A percentile compares a stretch with the other conserved stretches of the same genome.
phyloP scores from a whole-genome alignment of 1,140 invertebrate genomes.

The Rhyacophila brunnea region DNA sequence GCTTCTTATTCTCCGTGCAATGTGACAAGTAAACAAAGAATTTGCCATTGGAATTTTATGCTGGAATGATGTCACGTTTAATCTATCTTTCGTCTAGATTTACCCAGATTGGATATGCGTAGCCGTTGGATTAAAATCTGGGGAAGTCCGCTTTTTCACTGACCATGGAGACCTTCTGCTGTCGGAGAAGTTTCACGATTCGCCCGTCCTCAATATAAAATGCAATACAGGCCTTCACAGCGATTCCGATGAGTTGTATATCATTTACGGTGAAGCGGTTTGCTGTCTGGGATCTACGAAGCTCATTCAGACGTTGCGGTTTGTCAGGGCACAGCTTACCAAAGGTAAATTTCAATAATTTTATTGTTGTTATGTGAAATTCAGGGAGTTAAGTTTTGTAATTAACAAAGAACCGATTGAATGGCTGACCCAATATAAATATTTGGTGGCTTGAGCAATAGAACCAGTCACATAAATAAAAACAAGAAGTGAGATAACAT shows the following conservation, averaged over 20 bases:
- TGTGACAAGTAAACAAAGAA: too few species aligned
- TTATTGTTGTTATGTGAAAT: too few species aligned
- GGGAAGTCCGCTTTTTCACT: conserved; percentile 85
- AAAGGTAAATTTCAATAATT: conserved; percentile 52
- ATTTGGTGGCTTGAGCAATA: too few species aligned
- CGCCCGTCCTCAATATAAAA: conserved; percentile 75
- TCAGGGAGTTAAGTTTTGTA: neutral
- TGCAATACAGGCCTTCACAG: conserved; percentile 70
- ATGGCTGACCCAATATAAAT: too few species aligned
- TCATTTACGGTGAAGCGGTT: conserved; percentile 73
- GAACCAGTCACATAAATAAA: too few species aligned
- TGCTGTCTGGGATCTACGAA: conserved; percentile 82
- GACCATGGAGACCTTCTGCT: conserved; percentile 81
- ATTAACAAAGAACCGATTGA: too few species aligned
- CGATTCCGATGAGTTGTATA: conserved; percentile 78
- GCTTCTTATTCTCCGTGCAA: too few species aligned
- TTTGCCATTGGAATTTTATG: too few species aligned
- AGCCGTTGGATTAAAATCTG: conserved; percentile 81
- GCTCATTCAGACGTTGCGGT: conserved; percentile 77
- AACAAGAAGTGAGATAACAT: too few species aligned
- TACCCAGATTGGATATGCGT: conserved; percentile 93
- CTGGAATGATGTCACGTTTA: too few species aligned
- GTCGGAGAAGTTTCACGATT: conserved; percentile 82
- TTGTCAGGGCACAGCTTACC: conserved; percentile 77
- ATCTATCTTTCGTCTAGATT: too few species aligned